phyloP scores from a whole-genome alignment of 2,888 invertebrate genomes.

The Agrotis puta region DNA sequence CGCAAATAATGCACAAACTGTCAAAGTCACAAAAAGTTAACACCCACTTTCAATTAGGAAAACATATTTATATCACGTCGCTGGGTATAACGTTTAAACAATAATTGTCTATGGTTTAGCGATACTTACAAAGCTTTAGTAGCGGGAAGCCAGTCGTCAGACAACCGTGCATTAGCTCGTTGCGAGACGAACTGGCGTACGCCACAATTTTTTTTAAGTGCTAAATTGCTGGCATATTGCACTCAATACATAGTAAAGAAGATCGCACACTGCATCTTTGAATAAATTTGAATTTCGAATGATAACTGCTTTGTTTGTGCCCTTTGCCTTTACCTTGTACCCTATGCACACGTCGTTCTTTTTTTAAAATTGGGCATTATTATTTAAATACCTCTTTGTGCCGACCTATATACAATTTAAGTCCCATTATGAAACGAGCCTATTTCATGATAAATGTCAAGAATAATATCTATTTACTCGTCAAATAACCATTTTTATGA shows the following conservation, averaged over 20 bases:
- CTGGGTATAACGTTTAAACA: background rate
- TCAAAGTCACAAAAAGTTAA: background rate
- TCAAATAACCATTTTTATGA: background rate
- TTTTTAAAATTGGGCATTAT: too few species aligned
- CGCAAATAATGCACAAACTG: constrained; percentile 3
- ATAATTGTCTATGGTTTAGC: constrained; percentile 1
- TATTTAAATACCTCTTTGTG: too few species aligned
- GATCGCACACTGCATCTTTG: constrained; percentile 5
- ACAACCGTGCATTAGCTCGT: background rate
- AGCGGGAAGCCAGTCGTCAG: too few species aligned
- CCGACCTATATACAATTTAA: background rate
- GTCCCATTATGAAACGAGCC: background rate
- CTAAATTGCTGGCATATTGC: constrained; percentile 29
- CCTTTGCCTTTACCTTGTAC: background rate
- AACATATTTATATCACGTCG: background rate
- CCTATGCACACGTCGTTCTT: too few species aligned
- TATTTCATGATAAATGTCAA: background rate
- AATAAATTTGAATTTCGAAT: background rate
- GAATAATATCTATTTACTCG: background rate
- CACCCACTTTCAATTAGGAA: background rate
- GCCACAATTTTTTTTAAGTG: constrained; percentile 18
- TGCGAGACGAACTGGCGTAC: background rate
- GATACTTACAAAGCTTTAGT: background rate
- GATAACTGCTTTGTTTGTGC: background rate
- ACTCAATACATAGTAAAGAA: constrained; percentile 3